Conservation (phyloP, 2,888 invertebrate species). For the Schizaphis graminum region DNA sequence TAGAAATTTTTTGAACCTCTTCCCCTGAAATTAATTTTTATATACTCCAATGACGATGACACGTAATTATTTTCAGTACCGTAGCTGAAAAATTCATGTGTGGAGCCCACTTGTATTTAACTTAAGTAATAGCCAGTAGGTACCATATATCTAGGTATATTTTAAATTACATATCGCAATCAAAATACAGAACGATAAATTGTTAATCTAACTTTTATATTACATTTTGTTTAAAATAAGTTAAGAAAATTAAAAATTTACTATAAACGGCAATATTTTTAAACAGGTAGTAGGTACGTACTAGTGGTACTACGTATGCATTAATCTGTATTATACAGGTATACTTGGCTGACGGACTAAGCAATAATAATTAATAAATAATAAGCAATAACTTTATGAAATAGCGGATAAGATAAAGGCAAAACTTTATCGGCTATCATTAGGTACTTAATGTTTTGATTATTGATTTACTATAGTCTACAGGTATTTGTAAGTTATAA, state of each 20-base stretch:
- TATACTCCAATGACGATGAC: no score
- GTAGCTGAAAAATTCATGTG: no score
- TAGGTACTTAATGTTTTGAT: background rate
- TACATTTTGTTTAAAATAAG: background rate
- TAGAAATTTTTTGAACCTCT: no score
- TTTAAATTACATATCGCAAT: background rate
- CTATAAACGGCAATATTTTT: background rate
- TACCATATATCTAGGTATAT: background rate
- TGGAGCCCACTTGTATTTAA: background rate
- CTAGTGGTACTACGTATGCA: background rate
- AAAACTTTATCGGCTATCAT: background rate
- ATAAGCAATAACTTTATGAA: no score
- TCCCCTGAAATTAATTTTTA: no score
- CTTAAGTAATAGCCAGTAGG: background rate
- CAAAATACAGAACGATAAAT: background rate
- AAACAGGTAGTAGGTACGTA: background rate
- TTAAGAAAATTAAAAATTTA: background rate
- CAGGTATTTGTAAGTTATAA: background rate
- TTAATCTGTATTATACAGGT: no score
- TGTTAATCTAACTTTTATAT: background rate
- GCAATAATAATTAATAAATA: no score
- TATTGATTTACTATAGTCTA: background rate
- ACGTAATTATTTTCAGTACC: no score
- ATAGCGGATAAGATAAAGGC: no score
- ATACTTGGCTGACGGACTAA: no score